These are phyloP conservation scores for Sebastes schlegelii DNA, from an alignment of 2,113 vertebrate species.

Conservation along the genomic window DNA sequence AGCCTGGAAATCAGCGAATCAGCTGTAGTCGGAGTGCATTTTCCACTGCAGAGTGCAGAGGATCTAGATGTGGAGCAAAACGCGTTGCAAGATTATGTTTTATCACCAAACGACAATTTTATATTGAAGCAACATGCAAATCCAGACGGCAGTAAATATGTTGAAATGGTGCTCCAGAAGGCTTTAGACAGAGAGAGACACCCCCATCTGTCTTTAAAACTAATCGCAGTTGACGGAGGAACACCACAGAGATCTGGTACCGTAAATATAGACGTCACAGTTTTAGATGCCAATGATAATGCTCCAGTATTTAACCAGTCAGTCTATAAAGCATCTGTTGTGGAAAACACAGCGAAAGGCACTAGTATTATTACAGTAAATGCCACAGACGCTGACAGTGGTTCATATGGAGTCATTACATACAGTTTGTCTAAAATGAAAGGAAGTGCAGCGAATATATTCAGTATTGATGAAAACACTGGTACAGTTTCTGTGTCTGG, in stretches of 20 bases:
- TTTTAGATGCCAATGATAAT: conserved; percentile 68
- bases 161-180: conserved; percentile 74
- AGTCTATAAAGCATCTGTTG: conserved; percentile 42
- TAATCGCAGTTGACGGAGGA: conserved; percentile 72
- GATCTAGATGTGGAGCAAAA: conserved; percentile 20
- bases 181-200: conserved; percentile 79
- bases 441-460: conserved; percentile 23
- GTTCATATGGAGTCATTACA: conserved; percentile 71
- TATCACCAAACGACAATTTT: conserved; percentile 66
- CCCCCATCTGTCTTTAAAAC: conserved; percentile 63
- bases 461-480: conserved; percentile 43
- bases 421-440: conserved; percentile 69
- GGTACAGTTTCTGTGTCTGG: conserved; percentile 59
- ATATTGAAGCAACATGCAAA: conserved; percentile 55
- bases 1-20: conserved; percentile 69
- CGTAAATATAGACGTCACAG: conserved; percentile 64
- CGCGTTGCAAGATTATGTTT: conserved; percentile 46
- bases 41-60: neutral
- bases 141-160: conserved; percentile 42
- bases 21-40: neutral
- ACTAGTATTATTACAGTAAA: conserved; percentile 43
- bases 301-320: conserved; percentile 60
- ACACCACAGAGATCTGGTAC: conserved; percentile 70
- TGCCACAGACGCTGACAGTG: conserved; percentile 69
- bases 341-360: conserved; percentile 29